Evolutionary conservation across 2,888 invertebrate species (phyloP).

Genomic region (Danaus chrysippus): DNA sequence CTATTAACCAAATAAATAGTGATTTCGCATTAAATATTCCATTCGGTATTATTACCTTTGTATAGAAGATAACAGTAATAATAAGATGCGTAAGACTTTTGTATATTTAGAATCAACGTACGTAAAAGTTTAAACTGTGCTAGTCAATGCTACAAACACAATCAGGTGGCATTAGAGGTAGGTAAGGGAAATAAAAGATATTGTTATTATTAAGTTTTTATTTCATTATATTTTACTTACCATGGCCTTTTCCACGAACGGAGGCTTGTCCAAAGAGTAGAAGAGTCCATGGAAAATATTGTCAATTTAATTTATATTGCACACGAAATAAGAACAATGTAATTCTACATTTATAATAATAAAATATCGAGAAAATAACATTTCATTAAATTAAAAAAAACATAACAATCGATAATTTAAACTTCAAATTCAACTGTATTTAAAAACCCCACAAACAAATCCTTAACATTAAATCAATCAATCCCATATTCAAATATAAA

Average conservation of each 20-base stretch:
- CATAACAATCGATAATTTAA: constrained; percentile 12
- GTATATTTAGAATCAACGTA: background rate
- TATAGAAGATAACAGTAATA: background rate
- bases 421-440: constrained; percentile 3
- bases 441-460: constrained; percentile 1
- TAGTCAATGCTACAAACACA: constrained; percentile 27
- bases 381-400: constrained; percentile 19
- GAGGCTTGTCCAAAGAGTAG: constrained; percentile 65
- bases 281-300: constrained; percentile 76
- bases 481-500: constrained; percentile 8
- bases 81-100: background rate
- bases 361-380: constrained; percentile 23
- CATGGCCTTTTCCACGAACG: constrained; percentile 72
- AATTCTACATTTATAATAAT: constrained; percentile 21
- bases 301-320: constrained; percentile 59
- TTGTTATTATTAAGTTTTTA: constrained; percentile 52
- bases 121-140: constrained; percentile 32
- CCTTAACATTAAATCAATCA: constrained; percentile 2
- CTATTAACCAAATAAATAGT: no score
- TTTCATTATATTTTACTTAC: constrained; percentile 67
- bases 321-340: constrained; percentile 45
- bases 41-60: no score
- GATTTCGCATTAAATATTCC: no score
- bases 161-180: constrained; percentile 16
- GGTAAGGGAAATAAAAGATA: constrained; percentile 47